phyloP scores from a whole-genome alignment of 2,113 vertebrate species.

The Lagopus leucura region DNA sequence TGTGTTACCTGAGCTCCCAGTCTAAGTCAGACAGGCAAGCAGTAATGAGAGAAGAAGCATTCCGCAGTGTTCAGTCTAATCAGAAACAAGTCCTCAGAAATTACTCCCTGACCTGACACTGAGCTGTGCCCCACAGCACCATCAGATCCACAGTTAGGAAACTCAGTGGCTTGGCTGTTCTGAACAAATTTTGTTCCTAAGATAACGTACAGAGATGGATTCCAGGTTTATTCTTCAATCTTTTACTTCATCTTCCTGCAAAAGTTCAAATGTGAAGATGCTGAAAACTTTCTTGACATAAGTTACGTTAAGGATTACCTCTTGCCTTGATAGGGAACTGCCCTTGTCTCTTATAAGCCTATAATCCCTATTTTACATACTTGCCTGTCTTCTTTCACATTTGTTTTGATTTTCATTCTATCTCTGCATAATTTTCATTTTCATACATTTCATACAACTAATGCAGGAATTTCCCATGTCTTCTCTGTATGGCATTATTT shows the following conservation, averaged over 20 bases:
- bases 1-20: background rate
- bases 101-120: background rate
- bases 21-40: background rate
- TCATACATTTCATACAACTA: slow-evolving; percentile 2
- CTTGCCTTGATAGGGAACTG: background rate
- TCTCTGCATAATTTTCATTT: slow-evolving; percentile 1
- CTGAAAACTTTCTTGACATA: background rate
- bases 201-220: background rate
- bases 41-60: background rate
- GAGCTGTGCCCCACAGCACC: background rate
- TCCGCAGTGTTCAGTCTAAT: background rate
- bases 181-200: background rate
- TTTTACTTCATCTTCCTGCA: background rate
- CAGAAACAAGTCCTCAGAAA: background rate
- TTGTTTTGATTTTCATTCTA: slow-evolving; percentile 41
- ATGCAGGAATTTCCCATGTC: slow-evolving; percentile 58
- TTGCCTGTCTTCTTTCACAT: slow-evolving; percentile 10
- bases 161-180: background rate
- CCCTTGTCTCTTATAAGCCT: background rate
- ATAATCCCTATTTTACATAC: background rate
- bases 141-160: background rate
- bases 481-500: slow-evolving; percentile 18
- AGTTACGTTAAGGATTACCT: background rate
- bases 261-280: background rate
- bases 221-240: background rate